Base-by-base conservation (phyloP, 2,797 vertebrate genomes). In the Esox masquinongy region DNA sequence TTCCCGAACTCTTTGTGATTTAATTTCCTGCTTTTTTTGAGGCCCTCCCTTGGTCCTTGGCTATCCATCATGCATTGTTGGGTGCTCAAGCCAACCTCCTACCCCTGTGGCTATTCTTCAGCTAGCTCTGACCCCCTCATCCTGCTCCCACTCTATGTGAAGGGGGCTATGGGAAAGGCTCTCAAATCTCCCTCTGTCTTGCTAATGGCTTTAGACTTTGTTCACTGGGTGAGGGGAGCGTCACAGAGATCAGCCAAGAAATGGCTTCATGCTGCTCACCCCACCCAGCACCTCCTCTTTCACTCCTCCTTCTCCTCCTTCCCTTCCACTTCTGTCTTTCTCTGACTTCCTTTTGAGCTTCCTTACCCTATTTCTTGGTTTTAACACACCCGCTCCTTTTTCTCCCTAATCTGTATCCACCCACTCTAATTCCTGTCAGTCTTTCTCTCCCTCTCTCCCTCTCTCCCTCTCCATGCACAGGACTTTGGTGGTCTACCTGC, bases 1-100 rank as follows among this genome's bases (percentile, higher is more conserved):
- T 24, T 39, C 64, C 24, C 26, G 2, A 63, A 66, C 36, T 7
- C 34, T 56, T 19, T 59, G n/a, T 61, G 76, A 51, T 78, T 77
- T 76, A 47, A 39, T 74, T 51, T 63, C 19, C 5, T 77, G 64
- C 36, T 36, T 49, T 24, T 74, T 68, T 47, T 47, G 9, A 8
- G 51, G n/a, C 16, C 24, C 59, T 43, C 19, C 50, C 76, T 56
- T 26, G 63, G 49, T 67, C 75, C 72, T 53, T n/a, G 51, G 74
- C 76, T 66, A 72, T 80, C 31, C 78, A 36, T 76, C 75, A 49
- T 67, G 68, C 29, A 70, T 72, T 80, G 78, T 78, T 78, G 56
- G 19, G 50, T 16, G 26, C 53, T 29, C n/a, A 15, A 50, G 26
- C 29, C 74, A n/a, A 31, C 31, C 68, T 22, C 68, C 16, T 39